Conservation (phyloP, 1,140 invertebrate genomes). For the Nilaparvata lugens region DNA sequence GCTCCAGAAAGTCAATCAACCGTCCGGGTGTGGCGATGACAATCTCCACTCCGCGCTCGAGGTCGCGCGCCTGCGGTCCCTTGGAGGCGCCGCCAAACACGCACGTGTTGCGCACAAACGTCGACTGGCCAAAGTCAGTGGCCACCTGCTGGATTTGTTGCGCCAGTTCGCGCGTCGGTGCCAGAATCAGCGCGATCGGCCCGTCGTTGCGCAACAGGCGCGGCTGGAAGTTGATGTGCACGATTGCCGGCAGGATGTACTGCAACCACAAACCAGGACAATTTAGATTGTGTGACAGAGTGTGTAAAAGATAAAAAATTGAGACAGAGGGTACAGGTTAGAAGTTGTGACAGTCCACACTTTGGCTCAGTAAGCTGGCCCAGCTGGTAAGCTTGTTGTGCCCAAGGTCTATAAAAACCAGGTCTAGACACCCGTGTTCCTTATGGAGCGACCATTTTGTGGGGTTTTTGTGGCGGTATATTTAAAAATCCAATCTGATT, state of each 20-base stretch:
- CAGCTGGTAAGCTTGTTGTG: too few relatives aligned
- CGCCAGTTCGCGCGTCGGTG: conserved; percentile 75
- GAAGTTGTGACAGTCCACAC: too few relatives aligned
- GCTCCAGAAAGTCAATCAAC: conserved; percentile 82
- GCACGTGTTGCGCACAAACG: conserved; percentile 71
- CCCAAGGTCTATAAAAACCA: too few relatives aligned
- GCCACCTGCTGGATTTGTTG: conserved; percentile 82
- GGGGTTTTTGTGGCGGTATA: too few relatives aligned
- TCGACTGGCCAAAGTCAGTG: conserved; percentile 64
- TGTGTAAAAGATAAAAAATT: too few relatives aligned
- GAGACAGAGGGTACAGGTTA: too few relatives aligned
- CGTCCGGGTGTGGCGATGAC: conserved; percentile 87
- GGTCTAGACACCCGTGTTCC: too few relatives aligned
- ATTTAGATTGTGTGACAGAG: too few relatives aligned
- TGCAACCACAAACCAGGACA: conserved; percentile 85
- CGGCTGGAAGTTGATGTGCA: conserved; percentile 67
- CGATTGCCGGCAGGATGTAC: conserved; percentile 50
- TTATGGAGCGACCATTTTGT: too few relatives aligned
- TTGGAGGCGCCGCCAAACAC: conserved; percentile 85
- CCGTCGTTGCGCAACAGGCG: conserved; percentile 57
- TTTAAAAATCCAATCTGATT: too few relatives aligned
- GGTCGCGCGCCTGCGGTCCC: conserved; percentile 42
- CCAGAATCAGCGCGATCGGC: conserved; percentile 66
- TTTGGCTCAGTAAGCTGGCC: too few relatives aligned
- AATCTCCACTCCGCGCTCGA: conserved; percentile 78